Evolutionary conservation across 2,888 invertebrate genomes (phyloP).

Genomic region (Mesochorus sp.): DNA sequence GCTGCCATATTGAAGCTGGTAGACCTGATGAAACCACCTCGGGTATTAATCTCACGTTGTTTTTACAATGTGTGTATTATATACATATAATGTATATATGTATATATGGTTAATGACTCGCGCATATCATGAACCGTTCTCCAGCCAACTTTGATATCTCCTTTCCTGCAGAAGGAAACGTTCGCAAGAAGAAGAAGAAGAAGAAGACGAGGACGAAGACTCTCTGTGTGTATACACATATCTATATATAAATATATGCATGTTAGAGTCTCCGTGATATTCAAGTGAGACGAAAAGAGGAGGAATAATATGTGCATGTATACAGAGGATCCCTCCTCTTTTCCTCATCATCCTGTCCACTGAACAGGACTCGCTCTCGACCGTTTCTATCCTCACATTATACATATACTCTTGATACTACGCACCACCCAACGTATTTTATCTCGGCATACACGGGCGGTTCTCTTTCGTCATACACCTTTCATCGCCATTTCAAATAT

Average conservation of each 20-base stretch:
- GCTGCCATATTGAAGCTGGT: constrained; percentile 46
- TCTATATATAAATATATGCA: neutral
- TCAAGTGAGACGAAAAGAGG: neutral
- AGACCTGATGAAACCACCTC: constrained; percentile 58
- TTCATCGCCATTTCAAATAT: neutral
- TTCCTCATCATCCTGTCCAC: constrained; percentile 51
- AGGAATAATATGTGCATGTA: neutral
- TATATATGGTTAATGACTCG: constrained; percentile 13
- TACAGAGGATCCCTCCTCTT: constrained; percentile 26
- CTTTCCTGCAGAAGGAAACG: constrained; percentile 30
- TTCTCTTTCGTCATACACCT: neutral
- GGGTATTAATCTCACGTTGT: constrained; percentile 55
- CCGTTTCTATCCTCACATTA: constrained; percentile 10
- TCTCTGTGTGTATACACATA: too few relatives aligned
- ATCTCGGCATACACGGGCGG: neutral
- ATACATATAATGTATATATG: neutral
- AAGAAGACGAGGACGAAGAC: neutral
- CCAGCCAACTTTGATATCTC: constrained; percentile 51
- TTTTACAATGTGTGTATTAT: neutral
- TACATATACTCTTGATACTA: neutral
- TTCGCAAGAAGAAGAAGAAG: neutral
- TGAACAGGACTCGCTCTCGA: constrained; percentile 6
- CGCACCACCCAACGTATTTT: neutral
- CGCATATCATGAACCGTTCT: constrained; percentile 40
- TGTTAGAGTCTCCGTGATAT: neutral